phyloP scores from a whole-genome alignment of 1,140 invertebrate species.

The Pseudomyrmex sp. region DNA sequence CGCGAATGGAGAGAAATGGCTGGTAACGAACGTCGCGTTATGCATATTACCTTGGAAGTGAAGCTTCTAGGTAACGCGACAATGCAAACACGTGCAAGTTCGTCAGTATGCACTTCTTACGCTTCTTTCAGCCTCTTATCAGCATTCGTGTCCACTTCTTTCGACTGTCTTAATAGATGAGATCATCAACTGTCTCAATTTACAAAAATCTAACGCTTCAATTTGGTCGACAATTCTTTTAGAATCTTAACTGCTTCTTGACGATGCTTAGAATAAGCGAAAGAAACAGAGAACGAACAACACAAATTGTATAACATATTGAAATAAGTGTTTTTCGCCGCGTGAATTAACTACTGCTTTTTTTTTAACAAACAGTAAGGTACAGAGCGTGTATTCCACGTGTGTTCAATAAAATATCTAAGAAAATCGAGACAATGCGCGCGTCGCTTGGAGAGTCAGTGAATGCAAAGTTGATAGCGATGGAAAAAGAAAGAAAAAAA shows the following conservation, averaged over 20 bases:
- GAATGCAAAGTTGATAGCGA: conserved; percentile 70
- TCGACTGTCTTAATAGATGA: neutral
- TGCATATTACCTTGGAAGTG: conserved; percentile 26
- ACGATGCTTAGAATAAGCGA: too few species aligned
- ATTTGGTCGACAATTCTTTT: neutral
- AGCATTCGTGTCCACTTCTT: neutral
- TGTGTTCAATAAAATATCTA: neutral
- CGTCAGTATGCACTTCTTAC: neutral
- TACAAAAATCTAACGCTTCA: neutral
- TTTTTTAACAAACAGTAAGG: neutral
- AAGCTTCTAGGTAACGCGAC: conserved; percentile 61
- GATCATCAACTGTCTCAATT: too few species aligned
- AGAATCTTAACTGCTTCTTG: too few species aligned
- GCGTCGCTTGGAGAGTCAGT: conserved; percentile 31
- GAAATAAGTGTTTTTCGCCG: neutral
- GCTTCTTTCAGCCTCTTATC: conserved; percentile 10
- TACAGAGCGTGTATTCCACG: neutral
- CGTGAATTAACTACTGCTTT: neutral
- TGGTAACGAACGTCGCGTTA: conserved; percentile 9
- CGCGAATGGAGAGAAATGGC: conserved; percentile 37
- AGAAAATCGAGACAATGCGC: neutral
- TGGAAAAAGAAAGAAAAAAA: conserved; percentile 77
- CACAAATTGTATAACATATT: neutral
- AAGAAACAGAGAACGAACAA: neutral
- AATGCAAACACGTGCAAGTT: conserved; percentile 38